These are phyloP conservation scores for Adelges cooleyi DNA, from an alignment of 1,140 invertebrate species.

Conservation along the genomic window DNA sequence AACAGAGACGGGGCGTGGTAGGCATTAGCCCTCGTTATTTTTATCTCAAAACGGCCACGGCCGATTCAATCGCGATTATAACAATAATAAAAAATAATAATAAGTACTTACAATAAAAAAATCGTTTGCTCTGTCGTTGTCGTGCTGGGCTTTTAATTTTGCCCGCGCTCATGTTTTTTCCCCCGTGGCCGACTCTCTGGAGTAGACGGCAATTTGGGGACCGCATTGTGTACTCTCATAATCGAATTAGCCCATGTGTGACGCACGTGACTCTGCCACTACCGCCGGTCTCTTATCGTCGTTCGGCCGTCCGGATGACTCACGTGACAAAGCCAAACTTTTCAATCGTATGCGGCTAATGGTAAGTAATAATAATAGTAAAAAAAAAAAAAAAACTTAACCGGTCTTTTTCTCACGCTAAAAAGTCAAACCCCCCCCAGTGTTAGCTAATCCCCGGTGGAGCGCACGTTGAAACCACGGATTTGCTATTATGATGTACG, in stretches of 20 bases:
- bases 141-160: conserved; percentile 13
- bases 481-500: no score
- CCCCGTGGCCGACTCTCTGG: neutral
- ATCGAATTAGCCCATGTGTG: conserved; percentile 16
- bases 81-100: no score
- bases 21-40: no score
- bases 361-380: neutral
- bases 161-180: neutral
- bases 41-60: no score
- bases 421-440: no score
- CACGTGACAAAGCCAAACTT: neutral
- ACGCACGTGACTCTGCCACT: conserved; percentile 12
- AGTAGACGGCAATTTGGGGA: conserved; percentile 23
- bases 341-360: neutral
- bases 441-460: no score
- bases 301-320: neutral
- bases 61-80: no score
- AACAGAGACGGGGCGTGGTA: no score
- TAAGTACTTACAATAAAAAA: no score
- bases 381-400: neutral
- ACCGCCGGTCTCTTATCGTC: conserved; percentile 11
- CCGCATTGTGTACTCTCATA: conserved; percentile 17
- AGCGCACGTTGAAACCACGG: no score
- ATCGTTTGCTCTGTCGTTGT: neutral
- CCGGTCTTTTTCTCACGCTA: no score